Base-by-base conservation (phyloP, 2,797 vertebrate genomes). In the Chloroceryle inda region DNA sequence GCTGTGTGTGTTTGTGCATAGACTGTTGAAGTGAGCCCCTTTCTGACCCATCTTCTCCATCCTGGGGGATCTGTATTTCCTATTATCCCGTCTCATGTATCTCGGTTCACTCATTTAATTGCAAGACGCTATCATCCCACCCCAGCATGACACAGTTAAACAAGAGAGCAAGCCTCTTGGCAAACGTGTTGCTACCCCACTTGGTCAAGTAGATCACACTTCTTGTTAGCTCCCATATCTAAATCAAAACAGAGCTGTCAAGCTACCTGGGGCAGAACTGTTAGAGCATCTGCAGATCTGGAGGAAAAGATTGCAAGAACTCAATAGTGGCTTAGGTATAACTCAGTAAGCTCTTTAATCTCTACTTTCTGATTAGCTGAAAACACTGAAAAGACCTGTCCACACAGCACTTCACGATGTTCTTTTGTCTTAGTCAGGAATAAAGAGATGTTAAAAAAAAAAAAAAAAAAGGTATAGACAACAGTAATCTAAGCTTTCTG, bases 331-430 rank as follows among this genome's bases (percentile, higher is more conserved):
- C 11, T 80, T 59, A 44, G 13, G 16, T 58, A 18, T 47, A 71
- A 59, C 9, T 68, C 31, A 47, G 0, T 66, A 42, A 1, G 0
- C 4, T 55, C 42, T 83, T 66, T 0, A 1, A 9, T 16, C 13
- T 66, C 18, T 66, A 18, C 38, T 44, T 88, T 52, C 24, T 49
- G 15, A 8, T 63, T 64, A 44, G 8, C 22, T 64, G 38, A 67
- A 71, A 92, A 72, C 21, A 29, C 29, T 85, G 31, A n/a, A 55
- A 85, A 61, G 35, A 47, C 5, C 7, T 14, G 29, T 35, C 16
- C 42, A 87, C 47, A 13, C 5, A 47, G 11, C 6, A 49, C 26
- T 80, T 64, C 14, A 14, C 10, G 23, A 17, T 6, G 6, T 45
- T 35, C 20, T 47, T 50, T 77, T 45, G 44, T 26, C 9, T 47